Percentiles rank a stretch among this genome's conserved stretches.
These are phyloP conservation scores for Drosophila pseudotakahashii DNA, from an alignment of 2,888 invertebrate species.

Conservation along the genomic window DNA sequence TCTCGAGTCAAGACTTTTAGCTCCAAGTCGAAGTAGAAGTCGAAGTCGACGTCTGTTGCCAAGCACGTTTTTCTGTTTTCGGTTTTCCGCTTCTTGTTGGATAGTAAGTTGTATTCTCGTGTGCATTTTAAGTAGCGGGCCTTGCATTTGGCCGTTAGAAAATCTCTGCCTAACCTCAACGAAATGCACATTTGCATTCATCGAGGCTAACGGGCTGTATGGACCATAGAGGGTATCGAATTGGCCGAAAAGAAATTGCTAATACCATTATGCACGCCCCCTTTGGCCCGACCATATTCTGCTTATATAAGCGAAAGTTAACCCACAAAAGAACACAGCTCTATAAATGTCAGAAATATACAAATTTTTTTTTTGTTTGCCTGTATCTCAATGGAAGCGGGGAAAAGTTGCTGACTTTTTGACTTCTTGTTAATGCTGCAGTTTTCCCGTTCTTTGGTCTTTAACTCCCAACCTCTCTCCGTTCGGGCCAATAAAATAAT, in stretches of 20 bases:
- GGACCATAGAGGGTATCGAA: constrained; percentile 62
- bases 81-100: constrained; percentile 51
- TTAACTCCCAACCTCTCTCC: constrained; percentile 47
- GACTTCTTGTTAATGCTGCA: constrained; percentile 76
- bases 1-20: constrained; percentile 13
- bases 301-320: constrained; percentile 79
- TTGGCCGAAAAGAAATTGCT: constrained; percentile 56
- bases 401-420: constrained; percentile 72
- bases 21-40: constrained; percentile 6
- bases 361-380: neutral
- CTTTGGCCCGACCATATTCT: constrained; percentile 47
- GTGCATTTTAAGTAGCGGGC: constrained; percentile 70
- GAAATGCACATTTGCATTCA: constrained; percentile 54
- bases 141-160: constrained; percentile 74
- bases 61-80: constrained; percentile 78
- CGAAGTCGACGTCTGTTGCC: constrained; percentile 61
- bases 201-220: constrained; percentile 11
- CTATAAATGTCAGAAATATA: constrained; percentile 15
- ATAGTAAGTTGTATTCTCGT: constrained; percentile 54
- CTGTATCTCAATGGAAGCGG: constrained; percentile 43
- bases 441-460: constrained; percentile 30
- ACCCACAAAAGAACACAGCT: constrained; percentile 43
- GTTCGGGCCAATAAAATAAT: constrained; percentile 53
- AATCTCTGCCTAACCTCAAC: constrained; percentile 63
- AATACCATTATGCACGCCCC: constrained; percentile 67